Evolutionary conservation across 2,888 invertebrate species (phyloP), one percentile per base, ranked within the genome.

Genomic region (Lithophane ornitopus): DNA sequence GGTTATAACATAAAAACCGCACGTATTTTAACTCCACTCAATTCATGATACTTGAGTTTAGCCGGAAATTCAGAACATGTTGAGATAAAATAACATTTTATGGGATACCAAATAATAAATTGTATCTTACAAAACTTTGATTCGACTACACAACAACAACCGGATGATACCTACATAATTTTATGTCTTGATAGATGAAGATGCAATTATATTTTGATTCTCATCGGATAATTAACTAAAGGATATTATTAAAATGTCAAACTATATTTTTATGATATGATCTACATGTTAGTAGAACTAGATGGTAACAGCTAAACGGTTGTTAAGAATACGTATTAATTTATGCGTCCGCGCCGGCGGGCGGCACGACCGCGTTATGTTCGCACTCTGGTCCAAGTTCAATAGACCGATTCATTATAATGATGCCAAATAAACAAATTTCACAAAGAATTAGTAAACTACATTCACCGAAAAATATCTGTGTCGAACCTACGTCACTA

Each of bases 391-490:
- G 88, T 87, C 82, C 87, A 91, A 88, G 94, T 94, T 94, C 94
- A 94, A 94, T 91, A 93, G 85, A 92, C 93, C 93, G 91, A 94
- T 94, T 92, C 88, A 90, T 93, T 93, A 91, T 88, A 90, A 89
- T 87, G 84, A 78, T 69, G 56, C 59, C 77, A 77, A 52, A 84
- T 84, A 82, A 78, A 76, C 80, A 78, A 75, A 70, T 72, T 80
- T 72, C 58, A n/a, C 70, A 52, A 70, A 59, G 75, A 80, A 80
- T 78, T 70, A 59, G 19, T 74, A 39, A 58, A 62, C 26, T 14
- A 78, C 44, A 61, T 83, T 78, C 74, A 39, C 46, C 63, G 14
- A 70, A 74, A 82, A 61, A 70, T 19, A 78, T 67, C 19, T 68
- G 34, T 73, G 58, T 70, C 63, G 39, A 16, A 81, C 34, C 56